Evolutionary conservation across 2,797 vertebrate species (phyloP).

Genomic region (Acestrorhynchus altus): DNA sequence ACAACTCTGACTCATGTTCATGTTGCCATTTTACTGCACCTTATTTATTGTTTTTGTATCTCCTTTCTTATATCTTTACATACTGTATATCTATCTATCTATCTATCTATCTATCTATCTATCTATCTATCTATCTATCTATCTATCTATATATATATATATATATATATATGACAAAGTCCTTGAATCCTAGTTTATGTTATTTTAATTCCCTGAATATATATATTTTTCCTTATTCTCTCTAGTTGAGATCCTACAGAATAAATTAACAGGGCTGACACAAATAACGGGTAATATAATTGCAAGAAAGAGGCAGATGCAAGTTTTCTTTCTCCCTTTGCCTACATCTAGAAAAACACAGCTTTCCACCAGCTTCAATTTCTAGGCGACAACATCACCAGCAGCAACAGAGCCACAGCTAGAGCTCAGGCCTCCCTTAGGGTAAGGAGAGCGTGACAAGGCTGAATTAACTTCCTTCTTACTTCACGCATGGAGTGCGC

Average conservation of each 20-base stretch:
- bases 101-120: no score
- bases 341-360: neutral
- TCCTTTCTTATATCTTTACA: no score
- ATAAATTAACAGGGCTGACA: neutral
- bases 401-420: neutral
- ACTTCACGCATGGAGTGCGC: neutral
- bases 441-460: neutral
- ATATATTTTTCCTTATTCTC: neutral
- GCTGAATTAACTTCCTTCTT: slow-evolving; percentile 1
- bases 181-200: no score
- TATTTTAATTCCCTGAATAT: no score
- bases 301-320: neutral
- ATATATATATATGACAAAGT: no score
- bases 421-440: neutral
- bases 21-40: no score
- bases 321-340: neutral
- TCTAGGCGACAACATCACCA: neutral
- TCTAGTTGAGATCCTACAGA: neutral
- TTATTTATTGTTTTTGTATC: no score
- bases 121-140: no score
- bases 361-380: slow-evolving; percentile 3
- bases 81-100: no score
- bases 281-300: neutral
- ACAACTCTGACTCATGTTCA: no score
- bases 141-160: no score